Evolutionary conservation across 1,140 invertebrate species (phyloP), one percentile per base, ranked within the genome.

Genomic region (Pseudachorutes palmiensis): DNA sequence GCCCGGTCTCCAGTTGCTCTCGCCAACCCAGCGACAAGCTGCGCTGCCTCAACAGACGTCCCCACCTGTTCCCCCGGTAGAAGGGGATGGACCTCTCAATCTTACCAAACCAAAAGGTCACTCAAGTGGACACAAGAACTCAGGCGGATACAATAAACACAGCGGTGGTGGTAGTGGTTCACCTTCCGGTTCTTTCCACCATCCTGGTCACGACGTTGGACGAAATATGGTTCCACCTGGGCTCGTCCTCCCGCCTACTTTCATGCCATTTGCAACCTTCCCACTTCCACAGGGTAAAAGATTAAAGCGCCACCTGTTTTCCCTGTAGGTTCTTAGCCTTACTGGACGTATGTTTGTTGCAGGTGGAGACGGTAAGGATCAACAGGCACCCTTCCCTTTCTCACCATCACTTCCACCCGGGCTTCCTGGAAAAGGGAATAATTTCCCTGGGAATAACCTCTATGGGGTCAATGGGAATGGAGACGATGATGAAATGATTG

Each of bases 71-170:
- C 78, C 80, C 14, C 12, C 51, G 28, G 78, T 80, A 16, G 86
- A 89, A 73, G 82, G 87, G 2, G 91, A 94, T 74, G 86, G 88
- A 0, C 92, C 92, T 0, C 80, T 95, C 0, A 94, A 94, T 79
- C 84, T 95, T 3, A 89, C 86, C 70, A 94, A 94, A 79, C 91
- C 91, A 30, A 89, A 92, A 75, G 83, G 81, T 58, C 19, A 79
- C 78, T 24, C 80, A 79, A 0, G 77, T 3, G 76, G 71, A 75
- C 51, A 55, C 12, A 55, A 24, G 24, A 24, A 24, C 5, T 55
- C 24, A 16, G 24, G 51, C 36, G 9, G 9, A 12, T 12, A 45
- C 19, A 45, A 45, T 45, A 9, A 45, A 9, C 9, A 26, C 3
- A 22, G 51, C 14, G 64, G 67, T n/a, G 72, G 66, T 58, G 76